Conservation (phyloP, 23 tunicate species). For the Diplosoma virens region DNA sequence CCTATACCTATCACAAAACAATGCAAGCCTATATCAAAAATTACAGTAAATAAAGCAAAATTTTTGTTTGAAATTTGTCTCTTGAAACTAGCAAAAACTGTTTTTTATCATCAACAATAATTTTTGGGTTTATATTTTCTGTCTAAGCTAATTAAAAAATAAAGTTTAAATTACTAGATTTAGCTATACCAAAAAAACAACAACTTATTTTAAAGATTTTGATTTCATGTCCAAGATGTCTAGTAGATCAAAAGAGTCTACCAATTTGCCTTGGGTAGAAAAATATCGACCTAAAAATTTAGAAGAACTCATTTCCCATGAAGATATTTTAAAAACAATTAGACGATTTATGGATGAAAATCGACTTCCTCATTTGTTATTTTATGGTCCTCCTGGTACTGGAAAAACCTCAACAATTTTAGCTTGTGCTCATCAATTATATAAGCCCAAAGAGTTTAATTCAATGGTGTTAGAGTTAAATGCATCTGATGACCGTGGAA, state of each 20-base stretch:
- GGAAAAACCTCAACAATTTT: slow-evolving; percentile 96
- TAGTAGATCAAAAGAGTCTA: neutral
- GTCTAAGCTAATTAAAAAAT: too few species aligned
- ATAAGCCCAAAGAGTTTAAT: slow-evolving; percentile 72
- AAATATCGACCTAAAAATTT: slow-evolving; percentile 87
- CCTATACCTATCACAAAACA: too few species aligned
- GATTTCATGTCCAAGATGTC: neutral
- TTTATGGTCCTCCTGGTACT: slow-evolving; percentile 99
- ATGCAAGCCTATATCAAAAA: too few species aligned
- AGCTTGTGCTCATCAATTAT: slow-evolving; percentile 87
- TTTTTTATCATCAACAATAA: too few species aligned
- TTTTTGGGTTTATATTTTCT: too few species aligned
- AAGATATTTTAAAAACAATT: slow-evolving; percentile 91
- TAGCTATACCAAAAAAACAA: too few species aligned
- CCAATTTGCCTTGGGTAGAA: slow-evolving; percentile 95
- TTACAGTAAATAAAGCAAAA: too few species aligned
- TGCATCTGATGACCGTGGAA: slow-evolving; percentile 98
- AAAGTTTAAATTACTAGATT: too few species aligned
- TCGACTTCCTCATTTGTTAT: slow-evolving; percentile 85
- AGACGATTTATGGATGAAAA: slow-evolving; percentile 77
- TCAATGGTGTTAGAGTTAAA: slow-evolving; percentile 94
- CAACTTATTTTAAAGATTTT: neutral
- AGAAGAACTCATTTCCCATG: slow-evolving; percentile 93
- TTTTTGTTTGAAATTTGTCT: too few species aligned
- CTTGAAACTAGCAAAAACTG: too few species aligned